Evolutionary conservation across 1,140 invertebrate genomes (phyloP), one percentile per base, ranked within the genome.

Genomic region (Araneus ventricosus): DNA sequence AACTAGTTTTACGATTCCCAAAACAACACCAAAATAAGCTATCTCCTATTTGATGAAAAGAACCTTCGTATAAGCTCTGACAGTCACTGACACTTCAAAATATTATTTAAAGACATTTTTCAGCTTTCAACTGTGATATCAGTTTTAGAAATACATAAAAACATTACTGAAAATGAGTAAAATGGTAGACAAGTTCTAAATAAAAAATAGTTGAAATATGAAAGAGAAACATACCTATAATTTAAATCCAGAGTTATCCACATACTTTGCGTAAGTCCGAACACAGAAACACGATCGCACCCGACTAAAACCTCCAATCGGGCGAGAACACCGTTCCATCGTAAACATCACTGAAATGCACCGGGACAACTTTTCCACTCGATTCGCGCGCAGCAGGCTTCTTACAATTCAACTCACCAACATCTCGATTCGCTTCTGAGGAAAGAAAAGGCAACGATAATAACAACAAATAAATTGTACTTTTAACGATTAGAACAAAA

Each of bases 381-480:
- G 39, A n/a, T 63, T 57, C 34, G 61, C 17, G 24, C 27, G 86
- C 86, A 88, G 37, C 86, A 70, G 61, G 37, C 61, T 34, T 41
- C 61, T 88, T 88, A 70, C 86, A 70, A 63, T 88, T 88, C 86
- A 88, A 88, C 86, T 88, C 86, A 88, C 59, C 86, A 41, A 45
- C 61, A 88, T 88, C 86, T 88, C 61, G 34, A 39, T 70, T 39
- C 24, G 34, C 57, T 34, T 61, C 45, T 37, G 45, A 61, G 20
- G 84, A 37, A 57, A 57, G 20, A 61, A 22, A 24, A 61, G n/a
- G 57, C 24, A 67, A 70, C 67, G 39, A 45, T 22, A 67, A 88
- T 39, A 88, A 88, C 27, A 86, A 86, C 84, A 88, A 88, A 88
- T 88, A 67, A 88, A 88, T 57, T 67, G 86, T 88, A 88, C 61